Percentiles rank a stretch among this genome's conserved stretches.
Conservation (phyloP, 1,140 invertebrate genomes). For the Listronotus bonariensis region DNA sequence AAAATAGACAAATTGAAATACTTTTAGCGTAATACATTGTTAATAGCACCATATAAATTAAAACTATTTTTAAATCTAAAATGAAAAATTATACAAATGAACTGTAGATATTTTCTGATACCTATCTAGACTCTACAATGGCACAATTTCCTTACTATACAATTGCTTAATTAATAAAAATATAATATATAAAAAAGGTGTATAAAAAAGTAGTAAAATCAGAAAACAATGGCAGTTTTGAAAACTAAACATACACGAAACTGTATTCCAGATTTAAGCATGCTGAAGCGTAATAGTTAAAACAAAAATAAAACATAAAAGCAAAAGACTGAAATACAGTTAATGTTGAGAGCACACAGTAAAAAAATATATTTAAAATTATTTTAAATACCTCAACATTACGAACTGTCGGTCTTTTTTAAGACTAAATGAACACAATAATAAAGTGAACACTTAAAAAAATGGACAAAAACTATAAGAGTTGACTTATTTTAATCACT, state of each 20-base stretch:
- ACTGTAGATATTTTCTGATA: slow-evolving; percentile 36
- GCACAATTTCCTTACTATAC: slow-evolving; percentile 44
- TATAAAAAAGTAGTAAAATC: slow-evolving; percentile 43
- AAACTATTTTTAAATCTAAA: slow-evolving; percentile 37
- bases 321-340: slow-evolving; percentile 36
- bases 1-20: slow-evolving; percentile 31
- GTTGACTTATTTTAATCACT: slow-evolving; percentile 15
- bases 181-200: slow-evolving; percentile 46
- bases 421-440: slow-evolving; percentile 47
- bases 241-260: slow-evolving; percentile 34
- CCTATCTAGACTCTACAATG: slow-evolving; percentile 45
- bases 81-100: slow-evolving; percentile 39
- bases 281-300: slow-evolving; percentile 27
- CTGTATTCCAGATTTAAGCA: slow-evolving; percentile 40
- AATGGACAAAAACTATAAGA: slow-evolving; percentile 7
- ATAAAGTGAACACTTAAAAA: slow-evolving; percentile 44
- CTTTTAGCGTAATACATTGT: slow-evolving; percentile 38
- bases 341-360: slow-evolving; percentile 24
- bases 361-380: slow-evolving; percentile 22
- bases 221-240: slow-evolving; percentile 50
- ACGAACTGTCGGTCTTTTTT: slow-evolving; percentile 14
- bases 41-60: slow-evolving; percentile 49
- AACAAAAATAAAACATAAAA: slow-evolving; percentile 26
- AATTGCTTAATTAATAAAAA: slow-evolving; percentile 38
- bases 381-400: not conserved